A percentile compares a stretch with the other conserved stretches of the same genome.
Evolutionary conservation across 2,888 invertebrate species (phyloP).

Genomic region (Choreutis nemorana): DNA sequence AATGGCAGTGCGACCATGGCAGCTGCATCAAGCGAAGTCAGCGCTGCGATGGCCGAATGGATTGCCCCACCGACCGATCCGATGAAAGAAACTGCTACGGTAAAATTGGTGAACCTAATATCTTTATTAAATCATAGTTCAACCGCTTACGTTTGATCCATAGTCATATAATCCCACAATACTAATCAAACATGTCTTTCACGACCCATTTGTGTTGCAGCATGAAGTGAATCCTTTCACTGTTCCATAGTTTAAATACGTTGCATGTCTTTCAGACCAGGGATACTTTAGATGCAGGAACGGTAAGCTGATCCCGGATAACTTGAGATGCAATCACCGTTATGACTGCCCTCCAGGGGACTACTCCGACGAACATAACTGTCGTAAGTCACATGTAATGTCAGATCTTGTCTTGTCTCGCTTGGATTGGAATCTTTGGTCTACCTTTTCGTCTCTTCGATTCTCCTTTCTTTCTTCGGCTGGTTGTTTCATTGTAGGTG

Average conservation of each 20-base stretch:
- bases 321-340: slow-evolving; percentile 68
- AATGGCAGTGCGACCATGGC: slow-evolving; percentile 80
- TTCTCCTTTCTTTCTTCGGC: background rate
- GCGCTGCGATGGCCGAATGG: slow-evolving; percentile 72
- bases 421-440: slow-evolving; percentile 9
- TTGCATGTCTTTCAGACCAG: slow-evolving; percentile 46
- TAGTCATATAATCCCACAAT: background rate
- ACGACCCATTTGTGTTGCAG: background rate
- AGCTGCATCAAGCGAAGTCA: slow-evolving; percentile 68
- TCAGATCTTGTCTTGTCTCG: slow-evolving; percentile 8
- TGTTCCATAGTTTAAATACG: background rate
- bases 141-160: background rate
- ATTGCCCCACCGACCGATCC: slow-evolving; percentile 75
- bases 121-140: background rate
- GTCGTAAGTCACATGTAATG: slow-evolving; percentile 70
- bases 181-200: background rate
- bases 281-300: slow-evolving; percentile 72
- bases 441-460: background rate
- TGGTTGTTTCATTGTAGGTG: background rate
- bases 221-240: background rate
- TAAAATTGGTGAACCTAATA: slow-evolving; percentile 24
- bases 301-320: slow-evolving; percentile 66
- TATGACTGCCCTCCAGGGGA: slow-evolving; percentile 72
- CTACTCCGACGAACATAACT: slow-evolving; percentile 78
- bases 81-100: slow-evolving; percentile 77